These are phyloP conservation scores for Magallana angulata DNA, from an alignment of 1,140 invertebrate genomes.

Conservation along the genomic window DNA sequence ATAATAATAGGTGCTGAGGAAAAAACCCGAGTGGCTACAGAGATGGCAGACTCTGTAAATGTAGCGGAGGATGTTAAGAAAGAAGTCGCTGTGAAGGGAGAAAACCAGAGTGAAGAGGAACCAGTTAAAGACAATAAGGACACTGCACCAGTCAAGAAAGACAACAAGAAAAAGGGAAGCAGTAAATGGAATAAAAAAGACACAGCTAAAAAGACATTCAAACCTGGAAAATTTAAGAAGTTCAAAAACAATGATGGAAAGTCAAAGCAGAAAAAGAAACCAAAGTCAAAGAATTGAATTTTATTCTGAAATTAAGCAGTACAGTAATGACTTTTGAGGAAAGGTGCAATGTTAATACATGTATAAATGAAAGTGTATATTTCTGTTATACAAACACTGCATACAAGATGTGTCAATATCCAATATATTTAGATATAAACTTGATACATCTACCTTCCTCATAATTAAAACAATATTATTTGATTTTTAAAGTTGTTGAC, in stretches of 20 bases:
- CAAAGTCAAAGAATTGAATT: conserved; percentile 11
- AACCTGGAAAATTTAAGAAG: conserved; percentile 62
- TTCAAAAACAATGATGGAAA: conserved; percentile 50
- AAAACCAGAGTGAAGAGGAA: neutral
- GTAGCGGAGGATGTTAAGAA: neutral
- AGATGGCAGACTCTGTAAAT: conserved; percentile 11
- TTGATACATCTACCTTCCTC: no score
- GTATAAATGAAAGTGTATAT: no score
- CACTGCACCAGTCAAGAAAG: conserved; percentile 35
- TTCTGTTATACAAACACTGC: no score
- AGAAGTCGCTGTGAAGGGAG: neutral
- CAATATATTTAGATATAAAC: no score
- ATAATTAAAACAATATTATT: no score
- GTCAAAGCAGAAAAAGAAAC: conserved; percentile 17
- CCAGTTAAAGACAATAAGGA: conserved; percentile 25
- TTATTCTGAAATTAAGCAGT: neutral
- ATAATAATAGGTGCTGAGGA: neutral
- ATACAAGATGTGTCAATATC: no score
- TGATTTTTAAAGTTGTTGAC: no score
- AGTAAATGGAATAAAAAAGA: conserved; percentile 51
- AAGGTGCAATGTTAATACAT: no score
- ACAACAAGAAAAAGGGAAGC: conserved; percentile 40
- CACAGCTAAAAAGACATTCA: conserved; percentile 56
- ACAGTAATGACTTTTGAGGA: no score
- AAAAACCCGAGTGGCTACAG: neutral